These are phyloP conservation scores for Ptyas mucosa DNA, from an alignment of 2,113 vertebrate species.

Conservation along the genomic window DNA sequence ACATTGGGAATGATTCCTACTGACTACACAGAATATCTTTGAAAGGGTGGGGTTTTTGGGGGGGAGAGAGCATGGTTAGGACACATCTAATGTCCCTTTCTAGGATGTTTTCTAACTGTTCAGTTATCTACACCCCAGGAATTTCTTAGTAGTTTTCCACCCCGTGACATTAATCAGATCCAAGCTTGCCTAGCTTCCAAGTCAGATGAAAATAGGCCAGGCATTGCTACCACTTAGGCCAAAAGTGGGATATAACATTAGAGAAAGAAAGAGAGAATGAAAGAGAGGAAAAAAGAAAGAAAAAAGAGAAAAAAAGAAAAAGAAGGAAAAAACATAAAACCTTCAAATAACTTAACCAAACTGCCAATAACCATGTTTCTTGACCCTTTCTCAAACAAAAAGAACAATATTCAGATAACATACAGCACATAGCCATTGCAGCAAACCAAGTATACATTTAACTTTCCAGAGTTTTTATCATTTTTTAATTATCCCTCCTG, in stretches of 20 bases:
- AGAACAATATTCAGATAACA: neutral
- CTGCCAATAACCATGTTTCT: neutral
- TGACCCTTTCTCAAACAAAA: neutral
- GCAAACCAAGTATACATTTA: neutral
- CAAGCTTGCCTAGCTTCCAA: neutral
- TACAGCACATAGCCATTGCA: neutral
- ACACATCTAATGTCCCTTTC: neutral
- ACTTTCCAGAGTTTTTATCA: neutral
- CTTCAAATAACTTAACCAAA: neutral
- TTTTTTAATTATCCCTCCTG: neutral
- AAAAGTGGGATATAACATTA: no score
- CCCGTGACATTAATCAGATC: neutral
- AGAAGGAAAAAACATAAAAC: neutral
- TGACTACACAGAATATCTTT: neutral
- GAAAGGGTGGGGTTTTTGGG: no score
- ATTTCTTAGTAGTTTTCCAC: neutral
- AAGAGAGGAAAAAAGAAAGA: no score
- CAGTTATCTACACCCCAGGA: neutral
- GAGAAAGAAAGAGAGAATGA: no score
- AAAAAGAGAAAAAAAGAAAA: neutral
- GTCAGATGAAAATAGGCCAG: neutral
- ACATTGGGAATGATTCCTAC: neutral
- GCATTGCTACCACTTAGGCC: no score
- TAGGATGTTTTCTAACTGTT: neutral
- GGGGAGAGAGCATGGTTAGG: no score